A percentile compares a stretch with the other conserved stretches of the same genome.
phyloP scores from a whole-genome alignment of 2,113 vertebrate species.

The Anolis sagrei region DNA sequence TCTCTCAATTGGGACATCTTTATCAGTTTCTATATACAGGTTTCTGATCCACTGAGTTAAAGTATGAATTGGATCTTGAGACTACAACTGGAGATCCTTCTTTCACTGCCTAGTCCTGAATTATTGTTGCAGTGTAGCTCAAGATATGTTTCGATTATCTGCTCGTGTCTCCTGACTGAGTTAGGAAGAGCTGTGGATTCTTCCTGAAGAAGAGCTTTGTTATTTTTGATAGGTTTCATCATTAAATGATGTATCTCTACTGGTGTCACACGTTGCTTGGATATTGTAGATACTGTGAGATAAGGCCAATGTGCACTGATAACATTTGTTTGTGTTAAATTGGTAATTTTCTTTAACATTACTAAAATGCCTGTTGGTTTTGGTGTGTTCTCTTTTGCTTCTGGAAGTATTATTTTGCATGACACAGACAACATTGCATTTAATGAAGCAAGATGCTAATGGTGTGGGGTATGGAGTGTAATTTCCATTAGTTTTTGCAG shows the following conservation, averaged over 20 bases:
- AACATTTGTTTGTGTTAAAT: background rate
- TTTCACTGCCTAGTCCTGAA: background rate
- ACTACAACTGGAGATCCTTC: no score
- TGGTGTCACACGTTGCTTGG: background rate
- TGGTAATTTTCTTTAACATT: no score
- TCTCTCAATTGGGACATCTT: no score
- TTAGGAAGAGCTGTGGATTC: background rate
- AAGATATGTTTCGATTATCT: no score
- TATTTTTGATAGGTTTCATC: no score
- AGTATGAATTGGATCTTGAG: background rate
- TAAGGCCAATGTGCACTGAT: background rate
- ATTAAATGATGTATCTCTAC: background rate
- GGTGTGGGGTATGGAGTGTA: no score
- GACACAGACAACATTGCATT: background rate
- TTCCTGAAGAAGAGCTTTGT: background rate
- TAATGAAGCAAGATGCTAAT: background rate
- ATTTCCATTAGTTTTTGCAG: no score
- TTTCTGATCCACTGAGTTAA: background rate
- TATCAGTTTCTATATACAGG: background rate
- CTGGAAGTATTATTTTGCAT: background rate
- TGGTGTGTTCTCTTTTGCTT: background rate
- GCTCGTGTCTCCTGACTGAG: background rate
- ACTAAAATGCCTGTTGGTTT: background rate
- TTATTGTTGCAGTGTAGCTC: no score
- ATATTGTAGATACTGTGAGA: background rate